phyloP scores from a whole-genome alignment of 2,113 vertebrate species.

The Albula glossodonta region DNA sequence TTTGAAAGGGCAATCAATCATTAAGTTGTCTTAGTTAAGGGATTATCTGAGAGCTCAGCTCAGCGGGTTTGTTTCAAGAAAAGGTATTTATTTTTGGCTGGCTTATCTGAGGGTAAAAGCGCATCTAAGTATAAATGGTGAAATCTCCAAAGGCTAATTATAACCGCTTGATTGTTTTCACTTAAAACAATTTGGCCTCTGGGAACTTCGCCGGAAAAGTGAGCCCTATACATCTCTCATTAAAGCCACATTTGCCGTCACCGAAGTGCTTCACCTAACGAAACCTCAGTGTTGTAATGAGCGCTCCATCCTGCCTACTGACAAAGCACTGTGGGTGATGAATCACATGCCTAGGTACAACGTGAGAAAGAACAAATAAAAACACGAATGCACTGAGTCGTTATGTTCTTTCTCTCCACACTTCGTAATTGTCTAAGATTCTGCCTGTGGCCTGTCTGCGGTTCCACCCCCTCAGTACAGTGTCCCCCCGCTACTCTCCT shows the following conservation, averaged over 20 bases:
- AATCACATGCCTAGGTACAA: background rate
- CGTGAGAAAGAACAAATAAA: background rate
- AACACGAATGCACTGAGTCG: background rate
- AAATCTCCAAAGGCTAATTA: slow-evolving; percentile 25
- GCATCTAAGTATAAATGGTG: background rate
- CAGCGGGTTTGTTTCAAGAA: background rate
- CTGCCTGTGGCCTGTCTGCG: background rate
- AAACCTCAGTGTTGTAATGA: background rate
- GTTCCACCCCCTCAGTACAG: background rate
- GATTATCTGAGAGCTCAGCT: no score
- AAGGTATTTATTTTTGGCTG: background rate
- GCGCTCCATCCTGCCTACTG: background rate
- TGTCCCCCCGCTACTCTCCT: background rate
- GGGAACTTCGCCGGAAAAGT: background rate
- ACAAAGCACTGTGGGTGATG: background rate
- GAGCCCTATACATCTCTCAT: slow-evolving; percentile 10
- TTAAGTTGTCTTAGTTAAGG: background rate
- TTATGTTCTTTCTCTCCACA: background rate
- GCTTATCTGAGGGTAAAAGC: background rate
- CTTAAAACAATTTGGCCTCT: slow-evolving; percentile 8
- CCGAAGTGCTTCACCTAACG: background rate
- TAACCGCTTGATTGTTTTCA: background rate
- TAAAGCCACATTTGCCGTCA: slow-evolving; percentile 13
- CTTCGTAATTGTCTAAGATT: background rate
- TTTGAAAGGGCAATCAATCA: background rate